phyloP scores from a whole-genome alignment of 2,797 vertebrate genomes.

The Eurystomus glaucurus region DNA sequence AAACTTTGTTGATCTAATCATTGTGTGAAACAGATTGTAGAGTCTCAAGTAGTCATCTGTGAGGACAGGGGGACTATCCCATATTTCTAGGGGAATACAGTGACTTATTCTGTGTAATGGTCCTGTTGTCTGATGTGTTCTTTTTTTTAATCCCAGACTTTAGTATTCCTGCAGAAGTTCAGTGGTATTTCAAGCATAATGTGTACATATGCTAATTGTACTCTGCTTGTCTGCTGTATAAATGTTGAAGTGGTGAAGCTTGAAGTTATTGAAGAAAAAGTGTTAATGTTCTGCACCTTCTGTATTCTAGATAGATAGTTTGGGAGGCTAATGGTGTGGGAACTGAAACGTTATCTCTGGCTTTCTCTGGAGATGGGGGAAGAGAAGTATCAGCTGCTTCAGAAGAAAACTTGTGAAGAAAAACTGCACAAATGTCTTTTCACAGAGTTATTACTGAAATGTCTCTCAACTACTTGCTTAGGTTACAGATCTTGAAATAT shows the following conservation, averaged over 20 bases:
- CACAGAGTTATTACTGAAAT: background rate
- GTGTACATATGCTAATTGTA: background rate
- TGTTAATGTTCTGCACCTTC: background rate
- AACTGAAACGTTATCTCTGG: background rate
- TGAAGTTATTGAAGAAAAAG: background rate
- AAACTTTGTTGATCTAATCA: background rate
- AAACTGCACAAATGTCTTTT: background rate
- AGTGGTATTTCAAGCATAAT: background rate
- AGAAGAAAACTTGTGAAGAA: background rate
- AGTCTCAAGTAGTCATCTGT: background rate
- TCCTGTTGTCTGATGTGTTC: background rate
- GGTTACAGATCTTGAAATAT: background rate
- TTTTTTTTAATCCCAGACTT: background rate
- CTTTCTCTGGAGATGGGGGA: background rate
- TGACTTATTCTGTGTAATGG: background rate
- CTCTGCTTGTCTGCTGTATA: background rate
- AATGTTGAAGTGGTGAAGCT: background rate
- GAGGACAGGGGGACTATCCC: accelerated
- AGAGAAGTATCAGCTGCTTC: background rate
- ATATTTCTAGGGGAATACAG: background rate
- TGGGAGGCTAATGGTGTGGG: accelerated
- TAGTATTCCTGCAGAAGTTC: background rate
- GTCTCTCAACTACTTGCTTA: background rate
- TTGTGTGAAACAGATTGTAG: background rate
- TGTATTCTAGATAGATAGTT: background rate